Evolutionary conservation across 2,888 invertebrate genomes (phyloP), one percentile per base, ranked within the genome.

Genomic region (Dynastes tityus): DNA sequence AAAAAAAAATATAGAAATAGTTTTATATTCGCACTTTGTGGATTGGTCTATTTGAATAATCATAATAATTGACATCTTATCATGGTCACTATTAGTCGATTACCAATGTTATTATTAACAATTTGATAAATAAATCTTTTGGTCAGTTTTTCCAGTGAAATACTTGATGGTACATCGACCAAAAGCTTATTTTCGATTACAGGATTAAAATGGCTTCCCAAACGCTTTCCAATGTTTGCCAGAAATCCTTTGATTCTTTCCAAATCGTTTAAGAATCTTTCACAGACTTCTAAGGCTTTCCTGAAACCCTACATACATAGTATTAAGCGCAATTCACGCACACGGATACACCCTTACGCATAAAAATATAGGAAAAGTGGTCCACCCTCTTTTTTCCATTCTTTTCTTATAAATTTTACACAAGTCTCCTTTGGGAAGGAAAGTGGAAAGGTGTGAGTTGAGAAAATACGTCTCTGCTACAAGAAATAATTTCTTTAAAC

Each of bases 401-500:
- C 16, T 37, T 37, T 40, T 65, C 37, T 40, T 65, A 13, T 65
- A 40, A 65, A 40, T 13, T 65, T 40, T 65, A 65, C 63, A 27
- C 63, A 13, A 63, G 32, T 29, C 63, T 63, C 63, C 29, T 63
- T 27, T 13, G 63, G 63, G 32, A 22, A 27, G 27, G 45, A 45
- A 11, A 45, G 45, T 45, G 11, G 45, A 8, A 45, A 45, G 45
- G 45, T 37, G 37, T 3, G 37, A 37, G 37, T 45, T 45, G 45
- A 45, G 45, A 29, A 63, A 63, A 63, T 29, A 29, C 32, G 27
- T 63, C 32, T 63, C 63, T 29, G n/a, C 8, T 63, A 13, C 13
- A 13, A 29, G 63, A 27, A 63, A 63, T 29, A 63, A 29, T 63
- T 29, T 29, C 63, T 63, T 63, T 55, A 55, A 55, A 55, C 55